Base-by-base conservation (phyloP, 2,888 invertebrate genomes). In the Pelosia muscerda region DNA sequence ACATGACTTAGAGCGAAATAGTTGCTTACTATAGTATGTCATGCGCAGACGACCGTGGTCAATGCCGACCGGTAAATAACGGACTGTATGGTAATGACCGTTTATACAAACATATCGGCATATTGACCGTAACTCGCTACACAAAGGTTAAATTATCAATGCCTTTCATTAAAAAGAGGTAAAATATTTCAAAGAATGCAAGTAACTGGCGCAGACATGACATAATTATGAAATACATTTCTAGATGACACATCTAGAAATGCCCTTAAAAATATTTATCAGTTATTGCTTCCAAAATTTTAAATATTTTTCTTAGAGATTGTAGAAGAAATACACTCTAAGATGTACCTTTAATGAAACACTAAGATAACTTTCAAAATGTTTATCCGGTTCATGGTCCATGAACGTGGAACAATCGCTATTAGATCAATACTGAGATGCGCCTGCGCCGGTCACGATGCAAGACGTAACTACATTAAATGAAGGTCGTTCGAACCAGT, bases 41-140 rank as follows among this genome's bases (percentile, higher is more conserved):
- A 79, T 82, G 79, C 78, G 76, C 74, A 60, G 78, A 81, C 79
- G 86, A 84, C 90, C 88, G 88, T 90, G 89, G 86, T 89, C 90
- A 92, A 90, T 92, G 90, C 83, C 88, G 84, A 74, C 85, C 70
- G 78, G 84, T 84, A 80, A 77, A 84, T 86, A 86, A 88, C 85
- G 82, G 86, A 78, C 75, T 82, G 81, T 88, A 92, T 91, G 90
- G 81, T 89, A 91, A 90, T 90, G 85, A 87, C 84, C 84, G 84
- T 84, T 86, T 77, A 82, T 73, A 76, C 79, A 81, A 69, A 75
- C 69, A 73, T 74, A 73, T 75, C 69, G 69, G 69, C 61, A 72
- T 81, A 80, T 71, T 73, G 69, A 77, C 75, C 75, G 78, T 86
- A 84, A 86, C 87, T 84, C 84, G 84, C 67, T 74, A 77, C 72